A percentile compares a stretch with the other conserved stretches of the same genome.
phyloP scores from a whole-genome alignment of 2,113 vertebrate genomes.

The Syngnathus typhle region DNA sequence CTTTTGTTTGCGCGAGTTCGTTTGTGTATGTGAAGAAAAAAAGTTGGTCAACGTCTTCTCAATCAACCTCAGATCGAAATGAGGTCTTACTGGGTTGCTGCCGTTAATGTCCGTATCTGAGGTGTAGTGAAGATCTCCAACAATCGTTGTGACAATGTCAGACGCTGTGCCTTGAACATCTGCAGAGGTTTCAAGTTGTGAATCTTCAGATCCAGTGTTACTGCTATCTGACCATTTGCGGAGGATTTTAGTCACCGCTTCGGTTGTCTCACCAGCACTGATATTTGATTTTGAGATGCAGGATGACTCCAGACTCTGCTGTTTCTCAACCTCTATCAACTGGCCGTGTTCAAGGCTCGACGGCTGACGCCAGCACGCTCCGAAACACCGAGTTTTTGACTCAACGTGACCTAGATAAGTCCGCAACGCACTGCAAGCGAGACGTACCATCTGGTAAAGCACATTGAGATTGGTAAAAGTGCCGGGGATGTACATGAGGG shows the following conservation, averaged over 20 bases:
- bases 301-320: neutral
- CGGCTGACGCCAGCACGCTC: neutral
- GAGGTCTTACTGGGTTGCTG: neutral
- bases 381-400: neutral
- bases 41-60: neutral
- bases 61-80: conserved; percentile 3
- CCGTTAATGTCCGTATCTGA: neutral
- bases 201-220: neutral
- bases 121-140: neutral
- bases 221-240: conserved; percentile 3
- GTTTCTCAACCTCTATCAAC: neutral
- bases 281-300: neutral
- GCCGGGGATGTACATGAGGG: neutral
- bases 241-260: neutral
- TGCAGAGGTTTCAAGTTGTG: neutral
- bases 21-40: neutral
- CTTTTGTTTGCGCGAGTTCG: neutral
- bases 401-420: conserved; percentile 1
- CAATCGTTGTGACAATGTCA: neutral
- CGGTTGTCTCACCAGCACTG: neutral
- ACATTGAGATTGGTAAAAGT: neutral
- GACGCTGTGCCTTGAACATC: conserved; percentile 2
- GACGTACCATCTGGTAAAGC: conserved; percentile 4
- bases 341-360: neutral
- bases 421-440: neutral